Evolutionary conservation across 2,888 invertebrate genomes (phyloP), one percentile per base, ranked within the genome.

Genomic region (Marasmarcha lunaedactyla): DNA sequence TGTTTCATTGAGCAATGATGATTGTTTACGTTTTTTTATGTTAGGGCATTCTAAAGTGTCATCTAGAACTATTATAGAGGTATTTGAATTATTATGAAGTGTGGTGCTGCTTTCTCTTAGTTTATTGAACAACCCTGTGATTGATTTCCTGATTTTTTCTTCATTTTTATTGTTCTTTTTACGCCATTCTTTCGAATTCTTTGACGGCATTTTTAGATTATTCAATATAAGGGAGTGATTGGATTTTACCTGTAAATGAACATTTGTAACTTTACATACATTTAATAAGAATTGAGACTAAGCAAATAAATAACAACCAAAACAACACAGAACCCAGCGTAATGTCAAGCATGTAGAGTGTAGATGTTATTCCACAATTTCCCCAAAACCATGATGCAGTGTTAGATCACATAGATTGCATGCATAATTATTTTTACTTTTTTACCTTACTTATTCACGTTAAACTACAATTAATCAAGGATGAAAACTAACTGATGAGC

Each of bases 121-220:
- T 3, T 49, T 44, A 6, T 56, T 37, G 38, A 65, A 62, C 0
- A 70, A 35, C 39, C 56, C 57, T 33, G 52, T 51, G 0, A 63
- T 55, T 39, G 50, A 30, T 30, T 30, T 9, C 11, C 11, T 30
- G 2, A 30, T 30, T 3, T 11, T 9, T 48, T 48, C 1, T 45
- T 51, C 0, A 49, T 57, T 40, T 44, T 55, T 2, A 37, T 36
- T 14, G 41, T 50, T 11, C 43, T 51, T 33, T 48, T 55, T 35
- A 44, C 57, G 36, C 50, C 58, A 0, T 44, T 43, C n/a, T 52
- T 52, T 12, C 44, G 47, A 25, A 40, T 46, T 52, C 57, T 60
- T 48, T 45, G 47, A 39, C 4, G 30, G 30, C 30, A 30, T 30
- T 11, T 30, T 30, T 4, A 3, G 6, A 30, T 7, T 11, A 10